A percentile compares a stretch with the other conserved stretches of the same genome.
phyloP scores from a whole-genome alignment of 2,113 vertebrate species.

The Climacteris rufus region DNA sequence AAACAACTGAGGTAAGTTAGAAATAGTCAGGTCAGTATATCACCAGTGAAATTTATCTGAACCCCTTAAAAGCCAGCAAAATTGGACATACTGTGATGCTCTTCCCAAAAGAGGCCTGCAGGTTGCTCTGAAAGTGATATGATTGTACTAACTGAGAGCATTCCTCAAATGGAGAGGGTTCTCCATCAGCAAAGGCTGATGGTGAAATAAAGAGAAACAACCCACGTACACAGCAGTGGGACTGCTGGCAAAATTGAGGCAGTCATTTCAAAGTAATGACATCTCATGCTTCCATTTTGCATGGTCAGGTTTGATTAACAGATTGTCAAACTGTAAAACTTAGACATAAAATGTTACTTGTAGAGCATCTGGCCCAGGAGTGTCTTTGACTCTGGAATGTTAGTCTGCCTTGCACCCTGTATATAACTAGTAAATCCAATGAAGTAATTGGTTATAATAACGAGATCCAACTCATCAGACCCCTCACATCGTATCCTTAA shows the following conservation, averaged over 20 bases:
- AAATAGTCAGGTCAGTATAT: neutral
- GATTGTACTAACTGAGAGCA: slow-evolving; percentile 72
- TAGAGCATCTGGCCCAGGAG: neutral
- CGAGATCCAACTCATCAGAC: neutral
- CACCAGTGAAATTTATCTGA: neutral
- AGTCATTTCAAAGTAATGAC: neutral
- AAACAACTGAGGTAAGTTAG: neutral
- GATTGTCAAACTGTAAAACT: neutral
- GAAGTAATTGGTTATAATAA: neutral
- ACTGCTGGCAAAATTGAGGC: slow-evolving; percentile 53
- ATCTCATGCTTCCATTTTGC: neutral
- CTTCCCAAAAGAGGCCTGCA: slow-evolving; percentile 67
- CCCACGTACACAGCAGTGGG: slow-evolving; percentile 75
- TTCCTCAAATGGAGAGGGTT: slow-evolving; percentile 74
- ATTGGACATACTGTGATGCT: slow-evolving; percentile 7
- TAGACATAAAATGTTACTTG: neutral
- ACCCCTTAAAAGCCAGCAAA: neutral
- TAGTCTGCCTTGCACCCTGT: neutral
- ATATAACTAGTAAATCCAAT: neutral
- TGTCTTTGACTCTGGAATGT: neutral
- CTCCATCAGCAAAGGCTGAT: slow-evolving; percentile 76
- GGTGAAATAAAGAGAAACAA: slow-evolving; percentile 75
- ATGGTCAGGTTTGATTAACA: neutral
- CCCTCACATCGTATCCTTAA: neutral
- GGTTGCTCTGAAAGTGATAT: slow-evolving; percentile 76